These are phyloP conservation scores for Nibea albiflora DNA, from an alignment of 2,113 vertebrate species.

Conservation along the genomic window DNA sequence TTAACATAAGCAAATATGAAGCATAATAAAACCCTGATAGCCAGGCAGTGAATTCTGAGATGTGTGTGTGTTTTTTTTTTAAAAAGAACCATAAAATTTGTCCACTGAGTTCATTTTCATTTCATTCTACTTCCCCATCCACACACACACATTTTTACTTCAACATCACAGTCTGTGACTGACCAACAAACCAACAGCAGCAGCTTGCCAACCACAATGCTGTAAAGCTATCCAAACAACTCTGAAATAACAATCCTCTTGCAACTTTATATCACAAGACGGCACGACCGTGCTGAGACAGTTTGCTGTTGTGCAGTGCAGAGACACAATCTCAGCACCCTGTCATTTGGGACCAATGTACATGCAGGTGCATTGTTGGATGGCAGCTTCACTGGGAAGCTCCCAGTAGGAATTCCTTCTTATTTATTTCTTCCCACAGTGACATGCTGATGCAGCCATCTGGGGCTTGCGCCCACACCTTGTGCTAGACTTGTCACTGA, in stretches of 20 bases:
- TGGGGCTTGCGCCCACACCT: conserved; percentile 30
- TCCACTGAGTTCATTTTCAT: background rate
- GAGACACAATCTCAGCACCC: background rate
- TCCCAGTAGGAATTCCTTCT: conserved; percentile 41
- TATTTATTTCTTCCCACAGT: conserved; percentile 20
- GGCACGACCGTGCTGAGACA: background rate
- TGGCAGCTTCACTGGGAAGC: conserved; percentile 9
- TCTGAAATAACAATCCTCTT: background rate
- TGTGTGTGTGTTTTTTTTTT: background rate
- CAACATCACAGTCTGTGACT: background rate
- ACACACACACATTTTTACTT: background rate
- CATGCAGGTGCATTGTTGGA: background rate
- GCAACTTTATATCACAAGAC: background rate
- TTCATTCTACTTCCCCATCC: background rate
- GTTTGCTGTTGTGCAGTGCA: background rate
- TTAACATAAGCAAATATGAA: background rate
- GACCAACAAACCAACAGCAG: background rate
- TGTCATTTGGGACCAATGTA: conserved; percentile 13
- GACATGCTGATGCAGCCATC: conserved; percentile 49
- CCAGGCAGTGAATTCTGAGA: background rate
- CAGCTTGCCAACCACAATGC: background rate
- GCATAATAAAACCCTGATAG: background rate
- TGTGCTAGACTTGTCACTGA: background rate
- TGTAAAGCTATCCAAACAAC: background rate
- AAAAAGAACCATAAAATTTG: background rate